Conservation (phyloP, 2,797 vertebrate genomes). For the Decapterus maruadsi region DNA sequence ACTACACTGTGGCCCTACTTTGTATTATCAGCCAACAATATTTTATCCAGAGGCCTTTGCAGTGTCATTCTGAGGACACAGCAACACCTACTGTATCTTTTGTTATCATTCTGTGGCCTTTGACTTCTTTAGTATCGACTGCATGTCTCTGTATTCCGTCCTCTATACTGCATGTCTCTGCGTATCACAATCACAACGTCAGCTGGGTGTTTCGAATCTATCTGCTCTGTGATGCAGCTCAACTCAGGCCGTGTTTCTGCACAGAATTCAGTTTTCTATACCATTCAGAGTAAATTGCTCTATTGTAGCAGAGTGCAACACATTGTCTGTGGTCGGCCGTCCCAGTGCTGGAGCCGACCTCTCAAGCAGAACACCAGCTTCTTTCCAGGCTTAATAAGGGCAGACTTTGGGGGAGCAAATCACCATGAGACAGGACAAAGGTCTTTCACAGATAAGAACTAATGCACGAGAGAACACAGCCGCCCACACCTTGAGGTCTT, state of each 20-base stretch:
- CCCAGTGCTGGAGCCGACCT: slow-evolving; percentile 21
- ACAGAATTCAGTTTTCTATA: background rate
- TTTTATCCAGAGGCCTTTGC: background rate
- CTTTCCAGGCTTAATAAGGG: slow-evolving; percentile 69
- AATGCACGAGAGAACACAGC: slow-evolving; percentile 25
- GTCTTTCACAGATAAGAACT: slow-evolving; percentile 54
- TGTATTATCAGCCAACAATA: background rate
- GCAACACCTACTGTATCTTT: background rate
- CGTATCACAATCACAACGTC: background rate
- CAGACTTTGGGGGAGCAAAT: slow-evolving; percentile 27
- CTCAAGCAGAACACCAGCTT: slow-evolving; percentile 50
- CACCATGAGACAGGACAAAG: slow-evolving; percentile 43
- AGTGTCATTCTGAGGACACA: background rate
- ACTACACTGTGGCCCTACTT: background rate
- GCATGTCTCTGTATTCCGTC: background rate
- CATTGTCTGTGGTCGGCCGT: slow-evolving; percentile 40
- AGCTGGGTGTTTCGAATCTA: background rate
- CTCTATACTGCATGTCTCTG: too few species aligned
- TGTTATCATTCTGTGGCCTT: background rate
- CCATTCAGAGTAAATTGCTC: slow-evolving; percentile 23
- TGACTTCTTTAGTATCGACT: background rate
- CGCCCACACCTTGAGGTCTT: slow-evolving; percentile 10
- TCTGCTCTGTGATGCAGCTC: background rate
- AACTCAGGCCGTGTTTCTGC: background rate
- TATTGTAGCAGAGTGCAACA: slow-evolving; percentile 8